Evolutionary conservation across 2,888 invertebrate genomes (phyloP).

Genomic region (Leptinotarsa haldemani): DNA sequence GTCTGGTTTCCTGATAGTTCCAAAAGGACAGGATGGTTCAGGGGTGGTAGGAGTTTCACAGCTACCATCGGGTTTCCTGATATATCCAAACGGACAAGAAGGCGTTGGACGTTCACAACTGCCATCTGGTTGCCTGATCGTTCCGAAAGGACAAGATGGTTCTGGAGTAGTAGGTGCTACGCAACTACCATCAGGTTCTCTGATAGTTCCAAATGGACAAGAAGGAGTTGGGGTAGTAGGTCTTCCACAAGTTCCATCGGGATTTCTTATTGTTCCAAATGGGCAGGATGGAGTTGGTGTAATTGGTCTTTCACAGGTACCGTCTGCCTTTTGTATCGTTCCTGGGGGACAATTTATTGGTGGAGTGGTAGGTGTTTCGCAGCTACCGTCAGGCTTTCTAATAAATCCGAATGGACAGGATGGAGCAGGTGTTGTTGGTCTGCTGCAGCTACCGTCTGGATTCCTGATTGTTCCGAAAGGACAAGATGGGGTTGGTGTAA

Average conservation of each 20-base stretch:
- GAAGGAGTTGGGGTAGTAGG: slow-evolving; percentile 33
- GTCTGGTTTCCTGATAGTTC: slow-evolving; percentile 28
- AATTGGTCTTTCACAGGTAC: slow-evolving; percentile 30
- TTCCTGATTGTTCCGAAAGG: slow-evolving; percentile 40
- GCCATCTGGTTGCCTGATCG: slow-evolving; percentile 32
- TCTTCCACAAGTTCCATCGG: slow-evolving; percentile 34
- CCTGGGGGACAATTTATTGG: slow-evolving; percentile 36
- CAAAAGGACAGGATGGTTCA: slow-evolving; percentile 36
- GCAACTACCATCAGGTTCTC: slow-evolving; percentile 33
- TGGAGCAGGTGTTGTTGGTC: slow-evolving; percentile 26
- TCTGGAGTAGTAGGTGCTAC: slow-evolving; percentile 27
- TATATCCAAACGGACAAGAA: slow-evolving; percentile 31
- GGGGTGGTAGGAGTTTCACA: slow-evolving; percentile 17
- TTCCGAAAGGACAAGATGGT: slow-evolving; percentile 37
- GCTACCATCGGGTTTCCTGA: slow-evolving; percentile 25
- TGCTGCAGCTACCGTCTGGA: slow-evolving; percentile 31
- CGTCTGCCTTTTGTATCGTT: slow-evolving; percentile 29
- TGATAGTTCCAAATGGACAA: slow-evolving; percentile 37
- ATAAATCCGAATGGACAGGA: slow-evolving; percentile 35
- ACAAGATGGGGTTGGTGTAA: slow-evolving; percentile 36
- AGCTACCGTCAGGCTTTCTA: slow-evolving; percentile 31
- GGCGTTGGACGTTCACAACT: slow-evolving; percentile 31
- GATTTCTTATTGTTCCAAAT: slow-evolving; percentile 27
- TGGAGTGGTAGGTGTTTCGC: slow-evolving; percentile 32
- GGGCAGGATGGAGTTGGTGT: slow-evolving; percentile 34